Evolutionary conservation across 2,113 vertebrate genomes (phyloP), one percentile per base, ranked within the genome.

Genomic region (Mustelus asterias): DNA sequence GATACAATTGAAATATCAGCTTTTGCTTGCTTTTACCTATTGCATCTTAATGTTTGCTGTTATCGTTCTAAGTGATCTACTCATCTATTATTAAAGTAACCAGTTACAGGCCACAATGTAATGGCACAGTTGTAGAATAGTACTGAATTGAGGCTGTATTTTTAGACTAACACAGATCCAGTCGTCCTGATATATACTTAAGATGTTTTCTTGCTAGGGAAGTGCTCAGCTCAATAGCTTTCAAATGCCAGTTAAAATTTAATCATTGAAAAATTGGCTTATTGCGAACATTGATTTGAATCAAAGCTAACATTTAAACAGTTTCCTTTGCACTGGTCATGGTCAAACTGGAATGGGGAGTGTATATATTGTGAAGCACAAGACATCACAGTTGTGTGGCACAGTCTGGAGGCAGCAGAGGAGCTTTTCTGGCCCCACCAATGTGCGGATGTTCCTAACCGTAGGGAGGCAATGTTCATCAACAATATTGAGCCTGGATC

Each of bases 51-150:
- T 90, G 13, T 26, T 90, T 90, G 24, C 29, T 63, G 60, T 67
- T 16, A 20, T 67, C 37, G 18, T 4, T 65, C 63, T 18, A 93
- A 65, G 33, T 44, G 37, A 44, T 44, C 37, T 4, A 44, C 33
- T 93, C 89, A 93, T 93, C n/a, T 33, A 93, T 93, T 93, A 93
- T 65, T 93, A 93, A 93, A 37, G 60, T n/a, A 14, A 29, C 24
- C 10, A 11, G 44, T 60, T 58, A 89, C 54, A 92, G 4, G 29
- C 13, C 18, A 14, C n/a, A 16, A 24, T 67, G 33, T 8, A 93
- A 22, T 16, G 33, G n/a, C 89, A 65, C 33, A n/a, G n/a, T 37
- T 41, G 9, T n/a, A 37, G 18, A 22, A n/a, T 63, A 16, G 89
- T 24, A 37, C 14, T 65, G 89, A 93, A 65, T 37, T 93, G 60